Evolutionary conservation across 2,113 vertebrate genomes (phyloP).

Genomic region (Cavia porcellus): DNA sequence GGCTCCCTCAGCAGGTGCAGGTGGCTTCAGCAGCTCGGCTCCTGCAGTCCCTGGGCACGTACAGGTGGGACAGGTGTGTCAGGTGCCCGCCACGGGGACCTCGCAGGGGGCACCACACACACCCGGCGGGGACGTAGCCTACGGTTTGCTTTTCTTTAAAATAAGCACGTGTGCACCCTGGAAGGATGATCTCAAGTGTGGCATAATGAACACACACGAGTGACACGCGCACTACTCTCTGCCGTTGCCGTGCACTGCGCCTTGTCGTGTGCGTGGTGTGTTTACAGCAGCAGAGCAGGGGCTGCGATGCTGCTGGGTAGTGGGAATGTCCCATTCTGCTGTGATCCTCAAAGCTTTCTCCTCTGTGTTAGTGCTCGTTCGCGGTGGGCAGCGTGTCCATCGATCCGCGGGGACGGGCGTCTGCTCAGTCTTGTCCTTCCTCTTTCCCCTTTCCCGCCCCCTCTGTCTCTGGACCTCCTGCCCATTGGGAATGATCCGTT

Average conservation of each 20-base stretch:
- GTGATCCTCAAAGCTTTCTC: not conserved
- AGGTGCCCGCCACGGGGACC: not conserved
- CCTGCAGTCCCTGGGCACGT: too few relatives aligned
- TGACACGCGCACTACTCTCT: not conserved
- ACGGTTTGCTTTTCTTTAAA: not conserved
- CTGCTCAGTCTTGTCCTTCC: not conserved
- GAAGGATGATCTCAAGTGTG: not conserved
- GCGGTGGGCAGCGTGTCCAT: not conserved
- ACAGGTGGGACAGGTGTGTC: not conserved
- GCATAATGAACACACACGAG: not conserved
- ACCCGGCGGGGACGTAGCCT: not conserved
- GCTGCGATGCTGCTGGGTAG: not conserved
- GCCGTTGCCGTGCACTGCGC: fast-evolving
- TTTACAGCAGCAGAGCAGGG: not conserved
- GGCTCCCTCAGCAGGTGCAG: not conserved
- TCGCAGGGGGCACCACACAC: too few relatives aligned
- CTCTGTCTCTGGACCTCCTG: not conserved
- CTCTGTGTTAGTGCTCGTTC: not conserved
- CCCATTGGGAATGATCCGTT: not conserved
- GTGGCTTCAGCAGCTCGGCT: not conserved
- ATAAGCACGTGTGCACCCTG: not conserved
- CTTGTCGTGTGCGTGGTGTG: not conserved
- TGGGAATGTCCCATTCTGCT: not conserved
- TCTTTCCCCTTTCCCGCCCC: not conserved
- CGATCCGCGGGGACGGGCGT: too few relatives aligned